phyloP scores from a whole-genome alignment of 2,888 invertebrate species.

The Thyatira batis region DNA sequence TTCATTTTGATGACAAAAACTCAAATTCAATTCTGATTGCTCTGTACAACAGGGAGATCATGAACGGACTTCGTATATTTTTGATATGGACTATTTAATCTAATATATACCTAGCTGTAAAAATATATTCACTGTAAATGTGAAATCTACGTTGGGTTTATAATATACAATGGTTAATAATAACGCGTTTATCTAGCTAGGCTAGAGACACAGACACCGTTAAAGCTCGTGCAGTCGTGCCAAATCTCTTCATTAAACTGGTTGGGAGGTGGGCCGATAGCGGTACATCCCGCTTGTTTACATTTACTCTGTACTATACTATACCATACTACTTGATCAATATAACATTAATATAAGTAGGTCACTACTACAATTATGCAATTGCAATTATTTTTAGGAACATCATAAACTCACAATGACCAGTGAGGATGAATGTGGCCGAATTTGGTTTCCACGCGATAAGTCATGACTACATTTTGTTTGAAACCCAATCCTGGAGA shows the following conservation, averaged over 20 bases:
- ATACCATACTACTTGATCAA: neutral
- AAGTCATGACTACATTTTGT: no score
- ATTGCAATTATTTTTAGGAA: no score
- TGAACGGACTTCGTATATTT: neutral
- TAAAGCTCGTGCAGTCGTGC: slow-evolving; percentile 73
- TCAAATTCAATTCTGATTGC: neutral
- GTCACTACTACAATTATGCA: neutral
- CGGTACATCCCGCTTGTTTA: slow-evolving; percentile 62
- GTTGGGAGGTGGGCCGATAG: slow-evolving; percentile 58
- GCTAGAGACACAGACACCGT: slow-evolving; percentile 54
- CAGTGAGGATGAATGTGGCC: no score
- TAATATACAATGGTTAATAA: slow-evolving; percentile 22
- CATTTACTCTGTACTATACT: slow-evolving; percentile 23
- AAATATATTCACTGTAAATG: slow-evolving; percentile 8
- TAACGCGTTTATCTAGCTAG: slow-evolving; percentile 49
- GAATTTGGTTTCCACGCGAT: no score
- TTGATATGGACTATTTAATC: neutral
- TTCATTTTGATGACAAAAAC: slow-evolving; percentile 23
- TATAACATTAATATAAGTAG: neutral
- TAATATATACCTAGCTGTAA: neutral
- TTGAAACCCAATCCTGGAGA: no score
- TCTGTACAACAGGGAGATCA: neutral
- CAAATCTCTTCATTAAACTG: slow-evolving; percentile 79
- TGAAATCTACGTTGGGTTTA: slow-evolving; percentile 16
- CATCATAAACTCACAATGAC: no score